Evolutionary conservation across 2,113 vertebrate genomes (phyloP).

Genomic region (mouse (Mus musculus)): GRCm39 chr1:64925501-64926000

Average conservation of each 20-base stretch:
- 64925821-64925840: neutral
- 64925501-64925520: neutral
- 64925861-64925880: neutral
- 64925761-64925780: neutral
- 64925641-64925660: slow-evolving; percentile 10
- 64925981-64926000: slow-evolving; percentile 12
- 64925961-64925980: neutral
- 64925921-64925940: neutral
- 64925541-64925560: neutral
- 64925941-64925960: slow-evolving; percentile 20
- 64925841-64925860: neutral
- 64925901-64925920: slow-evolving; percentile 5
- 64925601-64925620: neutral
- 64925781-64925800: neutral
- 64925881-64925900: neutral
- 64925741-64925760: neutral
- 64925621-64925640: neutral
- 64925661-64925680: neutral
- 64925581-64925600: neutral
- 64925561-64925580: neutral
- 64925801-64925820: neutral
- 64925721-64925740: neutral
- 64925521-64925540: neutral
- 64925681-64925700: neutral
- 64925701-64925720: neutral